A percentile compares a stretch with the other conserved stretches of the same genome.
These are phyloP conservation scores for Bombus huntii DNA, from an alignment of 1,140 invertebrate genomes.

Conservation along the genomic window DNA sequence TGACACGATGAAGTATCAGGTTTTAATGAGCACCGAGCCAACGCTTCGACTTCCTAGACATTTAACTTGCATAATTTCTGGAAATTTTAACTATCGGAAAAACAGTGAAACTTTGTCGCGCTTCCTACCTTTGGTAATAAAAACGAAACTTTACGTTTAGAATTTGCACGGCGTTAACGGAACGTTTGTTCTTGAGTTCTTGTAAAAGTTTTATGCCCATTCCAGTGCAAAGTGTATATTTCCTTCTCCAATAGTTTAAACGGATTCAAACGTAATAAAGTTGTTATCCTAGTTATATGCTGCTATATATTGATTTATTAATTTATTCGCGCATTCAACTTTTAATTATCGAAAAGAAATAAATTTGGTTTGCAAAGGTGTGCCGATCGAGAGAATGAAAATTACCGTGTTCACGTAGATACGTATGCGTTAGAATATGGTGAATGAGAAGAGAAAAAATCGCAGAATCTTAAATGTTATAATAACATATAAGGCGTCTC, in stretches of 20 bases:
- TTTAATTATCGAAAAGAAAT: background rate
- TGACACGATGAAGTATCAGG: constrained; percentile 22
- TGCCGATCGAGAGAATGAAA: background rate
- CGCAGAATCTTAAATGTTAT: background rate
- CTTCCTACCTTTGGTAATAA: constrained; percentile 19
- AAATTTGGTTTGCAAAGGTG: background rate
- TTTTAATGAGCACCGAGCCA: constrained; percentile 26
- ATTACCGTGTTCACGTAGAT: background rate
- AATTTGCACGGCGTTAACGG: constrained; percentile 25
- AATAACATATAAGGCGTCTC: no score
- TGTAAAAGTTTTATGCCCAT: constrained; percentile 4
- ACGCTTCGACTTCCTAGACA: background rate
- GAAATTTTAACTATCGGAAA: constrained; percentile 50
- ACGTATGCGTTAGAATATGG: background rate
- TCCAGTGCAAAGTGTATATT: background rate
- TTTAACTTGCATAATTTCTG: constrained; percentile 32
- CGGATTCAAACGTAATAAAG: background rate
- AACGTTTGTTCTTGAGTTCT: constrained; percentile 20
- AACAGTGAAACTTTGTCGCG: constrained; percentile 42
- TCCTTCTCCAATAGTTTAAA: background rate
- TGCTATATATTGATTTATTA: background rate
- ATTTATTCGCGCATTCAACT: background rate
- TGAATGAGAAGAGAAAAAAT: background rate
- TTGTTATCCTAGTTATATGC: background rate
- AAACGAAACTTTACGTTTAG: constrained; percentile 39